These are phyloP conservation scores for Dynastes grantii DNA, from an alignment of 2,888 invertebrate genomes.

Conservation along the genomic window DNA sequence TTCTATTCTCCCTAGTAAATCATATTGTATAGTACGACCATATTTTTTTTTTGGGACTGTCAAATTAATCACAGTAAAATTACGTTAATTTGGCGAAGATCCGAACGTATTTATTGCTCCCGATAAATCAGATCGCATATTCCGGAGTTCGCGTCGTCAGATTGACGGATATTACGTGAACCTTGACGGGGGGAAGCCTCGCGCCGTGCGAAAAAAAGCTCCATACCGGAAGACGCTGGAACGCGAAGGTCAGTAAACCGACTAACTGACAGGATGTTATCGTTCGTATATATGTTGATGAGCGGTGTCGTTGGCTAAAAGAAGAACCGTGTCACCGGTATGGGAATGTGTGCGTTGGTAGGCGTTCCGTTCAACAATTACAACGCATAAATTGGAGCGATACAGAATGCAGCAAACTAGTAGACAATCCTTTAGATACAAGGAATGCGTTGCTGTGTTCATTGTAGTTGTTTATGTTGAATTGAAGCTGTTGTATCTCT, in stretches of 20 bases:
- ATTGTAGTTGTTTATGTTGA: too few relatives aligned
- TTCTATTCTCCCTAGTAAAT: too few relatives aligned
- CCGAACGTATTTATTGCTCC: not conserved
- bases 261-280: conserved; percentile 24
- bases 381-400: too few relatives aligned
- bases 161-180: conserved; percentile 23
- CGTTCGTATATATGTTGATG: not conserved
- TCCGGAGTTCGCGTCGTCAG: not conserved
- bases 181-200: not conserved
- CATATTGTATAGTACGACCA: too few relatives aligned
- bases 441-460: too few relatives aligned
- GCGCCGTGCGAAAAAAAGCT: conserved; percentile 3
- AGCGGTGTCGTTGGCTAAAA: conserved; percentile 5
- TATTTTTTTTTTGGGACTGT: not conserved
- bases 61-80: not conserved
- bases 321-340: conserved; percentile 26
- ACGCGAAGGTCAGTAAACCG: conserved; percentile 31
- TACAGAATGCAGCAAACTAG: too few relatives aligned
- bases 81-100: not conserved
- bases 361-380: not conserved
- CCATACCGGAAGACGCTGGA: conserved; percentile 13
- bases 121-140: conserved; percentile 6
- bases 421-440: too few relatives aligned
- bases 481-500: too few relatives aligned
- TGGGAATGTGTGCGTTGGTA: not conserved